phyloP scores from a whole-genome alignment of 2,888 invertebrate species.

The Ptilodon capucinus region DNA sequence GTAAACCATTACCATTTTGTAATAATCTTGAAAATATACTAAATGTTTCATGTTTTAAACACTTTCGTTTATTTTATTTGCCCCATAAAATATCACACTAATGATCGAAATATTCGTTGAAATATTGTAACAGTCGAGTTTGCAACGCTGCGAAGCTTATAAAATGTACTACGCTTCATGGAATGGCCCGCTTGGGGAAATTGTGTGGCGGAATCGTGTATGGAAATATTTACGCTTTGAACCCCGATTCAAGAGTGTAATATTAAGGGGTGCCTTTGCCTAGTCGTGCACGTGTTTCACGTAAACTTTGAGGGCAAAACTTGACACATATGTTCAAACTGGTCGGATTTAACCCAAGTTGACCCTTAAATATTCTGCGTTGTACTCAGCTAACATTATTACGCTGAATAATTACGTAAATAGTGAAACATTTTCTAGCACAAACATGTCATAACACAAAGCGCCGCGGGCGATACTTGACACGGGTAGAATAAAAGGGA shows the following conservation, averaged over 20 bases:
- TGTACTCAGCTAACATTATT: neutral
- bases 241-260: constrained; percentile 42
- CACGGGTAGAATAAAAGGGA: constrained; percentile 30
- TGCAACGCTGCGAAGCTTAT: constrained; percentile 41
- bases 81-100: constrained; percentile 24
- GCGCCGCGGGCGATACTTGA: constrained; percentile 23
- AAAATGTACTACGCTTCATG: constrained; percentile 53
- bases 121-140: constrained; percentile 37
- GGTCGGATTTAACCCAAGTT: neutral
- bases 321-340: neutral
- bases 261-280: constrained; percentile 43
- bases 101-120: constrained; percentile 30
- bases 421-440: constrained; percentile 10
- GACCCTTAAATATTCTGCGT: neutral
- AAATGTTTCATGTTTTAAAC: neutral
- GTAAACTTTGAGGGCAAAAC: neutral
- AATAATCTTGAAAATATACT: neutral
- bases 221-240: constrained; percentile 53
- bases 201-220: constrained; percentile 46
- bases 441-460: constrained; percentile 24
- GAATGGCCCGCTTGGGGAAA: constrained; percentile 49
- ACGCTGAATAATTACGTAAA: neutral
- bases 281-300: constrained; percentile 33
- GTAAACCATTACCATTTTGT: neutral
- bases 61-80: constrained; percentile 14